A percentile compares a stretch with the other conserved stretches of the same genome.
Conservation (phyloP, 64 coral and sea anemone species). For the Pocillopora damicornis region DNA sequence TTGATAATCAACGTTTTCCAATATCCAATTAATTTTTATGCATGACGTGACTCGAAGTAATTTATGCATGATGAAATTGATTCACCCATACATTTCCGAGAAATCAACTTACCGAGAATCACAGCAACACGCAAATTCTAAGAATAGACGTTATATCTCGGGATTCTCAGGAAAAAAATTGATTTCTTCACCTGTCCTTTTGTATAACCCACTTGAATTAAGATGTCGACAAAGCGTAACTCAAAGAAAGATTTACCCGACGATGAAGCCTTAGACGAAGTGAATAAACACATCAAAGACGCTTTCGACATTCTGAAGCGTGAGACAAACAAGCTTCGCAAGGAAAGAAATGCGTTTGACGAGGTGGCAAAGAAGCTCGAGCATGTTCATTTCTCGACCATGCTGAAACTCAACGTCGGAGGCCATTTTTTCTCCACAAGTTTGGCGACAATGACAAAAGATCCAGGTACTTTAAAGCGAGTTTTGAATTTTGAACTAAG, state of each 20-base stretch:
- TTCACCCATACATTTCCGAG: too few relatives aligned
- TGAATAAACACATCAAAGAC: not conserved
- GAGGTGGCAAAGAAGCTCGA: not conserved
- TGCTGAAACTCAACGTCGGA: not conserved
- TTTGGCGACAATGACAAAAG: constrained; percentile 30
- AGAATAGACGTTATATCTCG: too few relatives aligned
- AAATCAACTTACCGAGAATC: not conserved
- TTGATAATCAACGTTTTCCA: too few relatives aligned
- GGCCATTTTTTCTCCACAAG: not conserved
- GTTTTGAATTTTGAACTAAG: not conserved
- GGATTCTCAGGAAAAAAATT: not conserved
- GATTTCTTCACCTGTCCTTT: not conserved
- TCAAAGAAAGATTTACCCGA: not conserved
- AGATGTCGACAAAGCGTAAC: not conserved
- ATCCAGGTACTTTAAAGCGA: constrained; percentile 5
- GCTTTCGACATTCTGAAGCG: not conserved
- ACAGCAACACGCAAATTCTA: not conserved
- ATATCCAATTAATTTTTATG: too few relatives aligned
- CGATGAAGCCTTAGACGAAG: not conserved
- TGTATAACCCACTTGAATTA: not conserved
- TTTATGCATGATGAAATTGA: too few relatives aligned
- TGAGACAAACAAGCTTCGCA: not conserved
- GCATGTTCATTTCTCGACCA: not conserved
- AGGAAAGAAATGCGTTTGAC: not conserved
- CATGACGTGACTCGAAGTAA: too few relatives aligned